phyloP scores from a whole-genome alignment of 2,113 vertebrate species.

The Aspidoscelis tigris region DNA sequence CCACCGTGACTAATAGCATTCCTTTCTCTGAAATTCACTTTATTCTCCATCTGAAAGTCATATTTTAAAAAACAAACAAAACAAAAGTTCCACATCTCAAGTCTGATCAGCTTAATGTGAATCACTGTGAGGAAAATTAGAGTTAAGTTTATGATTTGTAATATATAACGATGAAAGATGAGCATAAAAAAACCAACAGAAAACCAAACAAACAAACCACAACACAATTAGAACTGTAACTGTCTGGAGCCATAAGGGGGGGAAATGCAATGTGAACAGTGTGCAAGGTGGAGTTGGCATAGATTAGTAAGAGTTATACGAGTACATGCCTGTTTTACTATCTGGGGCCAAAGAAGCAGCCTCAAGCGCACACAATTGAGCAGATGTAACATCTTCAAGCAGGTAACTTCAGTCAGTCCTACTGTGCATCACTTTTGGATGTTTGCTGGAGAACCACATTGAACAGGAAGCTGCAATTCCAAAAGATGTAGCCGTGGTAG shows the following conservation, averaged over 20 bases:
- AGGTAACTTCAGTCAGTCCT: not conserved
- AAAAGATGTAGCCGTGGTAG: no score
- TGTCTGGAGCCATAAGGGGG: conserved; percentile 61
- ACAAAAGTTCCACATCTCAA: not conserved
- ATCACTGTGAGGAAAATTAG: not conserved
- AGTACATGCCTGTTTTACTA: conserved; percentile 61
- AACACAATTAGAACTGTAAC: conserved; percentile 62
- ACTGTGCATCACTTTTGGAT: no score
- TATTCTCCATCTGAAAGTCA: not conserved
- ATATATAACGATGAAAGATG: conserved; percentile 29
- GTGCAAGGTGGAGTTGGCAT: conserved; percentile 62
- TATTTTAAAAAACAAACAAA: no score
- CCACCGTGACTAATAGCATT: not conserved
- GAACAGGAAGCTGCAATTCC: no score
- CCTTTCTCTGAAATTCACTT: not conserved
- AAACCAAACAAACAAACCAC: conserved; percentile 32
- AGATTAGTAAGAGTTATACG: conserved; percentile 46
- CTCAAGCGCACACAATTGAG: conserved; percentile 20
- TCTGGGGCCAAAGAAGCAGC: conserved; percentile 47
- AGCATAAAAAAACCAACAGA: no score
- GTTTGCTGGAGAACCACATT: no score
- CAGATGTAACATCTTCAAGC: not conserved
- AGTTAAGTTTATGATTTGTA: conserved; percentile 52
- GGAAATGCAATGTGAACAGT: conserved; percentile 60
- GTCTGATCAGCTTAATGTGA: conserved; percentile 49